A percentile compares a stretch with the other conserved stretches of the same genome.
phyloP scores from a whole-genome alignment of 1,140 invertebrate genomes.

The Zaprionus vittiger region DNA sequence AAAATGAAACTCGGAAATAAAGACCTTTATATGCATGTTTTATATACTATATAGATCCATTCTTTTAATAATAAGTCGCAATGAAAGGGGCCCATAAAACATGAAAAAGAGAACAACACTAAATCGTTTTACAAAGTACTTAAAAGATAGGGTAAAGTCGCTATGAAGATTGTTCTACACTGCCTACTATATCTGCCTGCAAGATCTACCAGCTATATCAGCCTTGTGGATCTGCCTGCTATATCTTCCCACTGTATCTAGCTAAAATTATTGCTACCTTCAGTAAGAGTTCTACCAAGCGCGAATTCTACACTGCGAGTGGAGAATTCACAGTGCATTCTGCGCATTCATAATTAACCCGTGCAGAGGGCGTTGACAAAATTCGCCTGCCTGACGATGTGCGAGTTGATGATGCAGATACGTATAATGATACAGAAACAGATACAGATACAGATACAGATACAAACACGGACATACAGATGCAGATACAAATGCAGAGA shows the following conservation, averaged over 20 bases:
- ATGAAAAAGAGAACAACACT: background rate
- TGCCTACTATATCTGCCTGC: background rate
- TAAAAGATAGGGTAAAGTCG: too few relatives aligned
- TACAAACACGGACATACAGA: slow-evolving; percentile 17
- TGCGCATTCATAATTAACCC: slow-evolving; percentile 59
- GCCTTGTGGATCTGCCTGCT: background rate
- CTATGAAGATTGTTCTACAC: background rate
- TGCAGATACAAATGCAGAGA: background rate
- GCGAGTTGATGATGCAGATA: slow-evolving; percentile 19
- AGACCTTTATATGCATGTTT: background rate
- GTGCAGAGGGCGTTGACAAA: slow-evolving; percentile 33
- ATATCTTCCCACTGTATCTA: background rate
- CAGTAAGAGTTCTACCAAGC: background rate
- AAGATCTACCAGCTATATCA: background rate
- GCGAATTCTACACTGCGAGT: background rate
- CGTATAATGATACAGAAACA: slow-evolving; percentile 1
- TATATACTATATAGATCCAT: background rate
- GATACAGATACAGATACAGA: slow-evolving; percentile 17
- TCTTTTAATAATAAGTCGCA: background rate
- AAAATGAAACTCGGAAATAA: background rate
- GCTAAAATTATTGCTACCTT: background rate
- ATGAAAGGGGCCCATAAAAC: background rate
- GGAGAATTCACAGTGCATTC: slow-evolving; percentile 29
- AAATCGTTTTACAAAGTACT: too few relatives aligned
- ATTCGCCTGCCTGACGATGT: slow-evolving; percentile 25